Evolutionary conservation across 64 coral and sea anemone genomes (phyloP).

Genomic region (Hydrozoanthus tunicans): DNA sequence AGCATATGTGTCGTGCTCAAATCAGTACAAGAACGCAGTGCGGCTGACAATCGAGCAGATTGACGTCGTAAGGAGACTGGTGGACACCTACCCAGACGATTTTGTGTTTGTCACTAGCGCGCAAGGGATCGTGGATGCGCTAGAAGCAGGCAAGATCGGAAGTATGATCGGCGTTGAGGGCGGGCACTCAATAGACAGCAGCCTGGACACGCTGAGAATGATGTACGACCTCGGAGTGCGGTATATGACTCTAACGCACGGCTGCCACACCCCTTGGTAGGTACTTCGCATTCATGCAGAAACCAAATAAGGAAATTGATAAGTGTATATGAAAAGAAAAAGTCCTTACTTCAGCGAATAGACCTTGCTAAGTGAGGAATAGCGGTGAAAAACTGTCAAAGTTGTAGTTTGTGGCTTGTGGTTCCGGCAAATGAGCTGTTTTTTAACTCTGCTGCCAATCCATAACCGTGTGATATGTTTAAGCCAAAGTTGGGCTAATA

Average conservation of each 20-base stretch:
- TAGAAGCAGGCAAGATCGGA: conserved; percentile 66
- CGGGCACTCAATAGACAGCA: conserved; percentile 81
- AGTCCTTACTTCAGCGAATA: too few species aligned
- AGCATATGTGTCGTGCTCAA: conserved; percentile 69
- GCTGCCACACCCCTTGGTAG: conserved; percentile 85
- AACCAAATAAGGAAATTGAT: too few species aligned
- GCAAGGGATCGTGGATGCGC: conserved; percentile 69
- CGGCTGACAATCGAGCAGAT: conserved; percentile 65
- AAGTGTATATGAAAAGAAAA: too few species aligned
- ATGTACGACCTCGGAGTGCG: conserved; percentile 82
- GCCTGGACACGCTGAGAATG: conserved; percentile 79
- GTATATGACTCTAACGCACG: conserved; percentile 87
- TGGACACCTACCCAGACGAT: conserved; percentile 62
- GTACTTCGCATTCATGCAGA: not conserved
- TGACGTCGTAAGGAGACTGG: conserved; percentile 72
- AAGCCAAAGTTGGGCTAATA: too few species aligned
- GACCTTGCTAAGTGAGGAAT: too few species aligned
- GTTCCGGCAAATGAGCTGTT: too few species aligned
- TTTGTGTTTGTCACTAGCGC: conserved; percentile 64
- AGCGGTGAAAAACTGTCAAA: too few species aligned
- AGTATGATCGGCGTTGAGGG: conserved; percentile 81
- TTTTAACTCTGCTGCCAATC: too few species aligned
- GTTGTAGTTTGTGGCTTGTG: too few species aligned
- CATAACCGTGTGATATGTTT: too few species aligned
- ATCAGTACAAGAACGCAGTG: conserved; percentile 86